phyloP scores from a whole-genome alignment of 2,888 invertebrate species.

The Lepidocyrtoides sp. region DNA sequence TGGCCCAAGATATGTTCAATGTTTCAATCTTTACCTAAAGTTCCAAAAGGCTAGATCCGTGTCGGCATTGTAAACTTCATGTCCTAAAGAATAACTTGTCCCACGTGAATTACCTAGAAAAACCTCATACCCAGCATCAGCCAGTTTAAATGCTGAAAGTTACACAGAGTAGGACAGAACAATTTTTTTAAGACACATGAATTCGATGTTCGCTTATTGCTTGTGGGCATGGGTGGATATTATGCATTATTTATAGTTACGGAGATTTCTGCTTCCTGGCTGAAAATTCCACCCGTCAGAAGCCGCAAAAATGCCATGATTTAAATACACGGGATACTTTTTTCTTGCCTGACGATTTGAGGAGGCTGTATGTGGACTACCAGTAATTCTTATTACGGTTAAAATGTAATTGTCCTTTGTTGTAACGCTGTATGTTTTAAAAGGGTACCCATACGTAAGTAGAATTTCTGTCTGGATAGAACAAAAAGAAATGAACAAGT shows the following conservation, averaged over 20 bases:
- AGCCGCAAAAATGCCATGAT: too few species aligned
- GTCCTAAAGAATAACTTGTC: constrained; percentile 47
- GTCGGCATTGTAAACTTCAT: neutral
- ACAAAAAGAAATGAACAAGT: too few species aligned
- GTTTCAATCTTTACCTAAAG: too few species aligned
- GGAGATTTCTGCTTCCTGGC: neutral
- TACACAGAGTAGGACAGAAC: too few species aligned
- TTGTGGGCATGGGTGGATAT: too few species aligned
- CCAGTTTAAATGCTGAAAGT: constrained; percentile 67
- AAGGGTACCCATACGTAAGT: constrained; percentile 49
- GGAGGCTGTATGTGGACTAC: constrained; percentile 59
- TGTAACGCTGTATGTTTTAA: constrained; percentile 51
- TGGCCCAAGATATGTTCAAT: neutral
- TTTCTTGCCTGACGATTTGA: constrained; percentile 87
- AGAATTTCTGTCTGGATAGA: neutral
- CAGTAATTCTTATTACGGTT: too few species aligned
- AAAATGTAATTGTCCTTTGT: constrained; percentile 72
- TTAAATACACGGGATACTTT: constrained; percentile 85
- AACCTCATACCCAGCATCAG: constrained; percentile 66
- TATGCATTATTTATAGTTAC: too few species aligned
- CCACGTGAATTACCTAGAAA: constrained; percentile 65
- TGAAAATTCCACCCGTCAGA: constrained; percentile 18
- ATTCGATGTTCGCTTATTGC: too few species aligned
- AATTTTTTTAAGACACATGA: neutral
- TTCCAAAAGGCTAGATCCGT: constrained; percentile 59